Percentiles rank a stretch among this genome's conserved stretches.
Evolutionary conservation across 2,113 vertebrate species (phyloP).

Genomic region (Solea senegalensis): DNA sequence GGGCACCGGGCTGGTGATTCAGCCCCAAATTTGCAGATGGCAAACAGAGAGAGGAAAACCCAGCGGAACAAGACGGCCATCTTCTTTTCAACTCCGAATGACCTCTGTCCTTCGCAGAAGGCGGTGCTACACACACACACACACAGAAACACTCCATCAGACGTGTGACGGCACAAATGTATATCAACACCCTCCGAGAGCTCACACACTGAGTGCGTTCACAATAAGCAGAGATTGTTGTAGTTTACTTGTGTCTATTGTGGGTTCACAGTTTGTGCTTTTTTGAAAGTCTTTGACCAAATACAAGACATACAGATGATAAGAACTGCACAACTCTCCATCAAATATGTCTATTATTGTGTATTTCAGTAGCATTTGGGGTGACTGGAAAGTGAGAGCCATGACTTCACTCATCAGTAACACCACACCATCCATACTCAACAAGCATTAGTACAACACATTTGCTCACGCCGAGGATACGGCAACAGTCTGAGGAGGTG

Average conservation of each 20-base stretch:
- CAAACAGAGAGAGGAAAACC: constrained; percentile 60
- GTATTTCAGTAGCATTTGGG: too few species aligned
- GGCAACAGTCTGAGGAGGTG: constrained; percentile 8
- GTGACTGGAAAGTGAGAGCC: too few species aligned
- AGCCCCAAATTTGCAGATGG: constrained; percentile 23
- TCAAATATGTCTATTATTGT: too few species aligned
- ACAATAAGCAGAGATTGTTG: not conserved
- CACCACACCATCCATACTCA: too few species aligned
- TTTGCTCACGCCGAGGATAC: constrained; percentile 16
- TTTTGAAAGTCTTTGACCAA: too few species aligned
- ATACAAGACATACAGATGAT: too few species aligned
- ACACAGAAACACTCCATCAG: constrained; percentile 11
- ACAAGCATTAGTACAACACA: constrained; percentile 2
- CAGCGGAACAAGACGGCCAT: constrained; percentile 49
- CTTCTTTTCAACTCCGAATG: constrained; percentile 59
- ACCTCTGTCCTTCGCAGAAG: constrained; percentile 48
- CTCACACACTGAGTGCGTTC: not conserved
- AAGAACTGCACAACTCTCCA: too few species aligned
- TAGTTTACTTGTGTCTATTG: not conserved
- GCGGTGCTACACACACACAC: constrained; percentile 1
- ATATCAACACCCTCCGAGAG: constrained; percentile 20
- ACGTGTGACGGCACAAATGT: constrained; percentile 20
- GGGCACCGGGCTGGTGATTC: constrained; percentile 40
- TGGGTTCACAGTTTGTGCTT: too few species aligned
- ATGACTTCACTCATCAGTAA: too few species aligned